Evolutionary conservation across 1,140 invertebrate genomes (phyloP), one percentile per base, ranked within the genome.

Genomic region (Lepidotrigona ventralis): DNA sequence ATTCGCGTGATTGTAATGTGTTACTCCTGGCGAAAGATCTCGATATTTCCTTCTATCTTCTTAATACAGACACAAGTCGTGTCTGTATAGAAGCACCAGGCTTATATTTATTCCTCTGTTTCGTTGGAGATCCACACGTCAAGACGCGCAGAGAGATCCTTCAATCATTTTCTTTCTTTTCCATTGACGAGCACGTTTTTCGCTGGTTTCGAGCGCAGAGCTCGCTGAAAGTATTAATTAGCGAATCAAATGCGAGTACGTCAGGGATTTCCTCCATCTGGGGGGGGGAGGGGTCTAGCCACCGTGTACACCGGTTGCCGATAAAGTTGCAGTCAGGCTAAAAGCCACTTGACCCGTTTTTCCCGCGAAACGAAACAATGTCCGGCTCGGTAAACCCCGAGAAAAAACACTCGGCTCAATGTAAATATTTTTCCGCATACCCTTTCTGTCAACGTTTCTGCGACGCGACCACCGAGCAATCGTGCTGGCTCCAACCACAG

Each of bases 301-400:
- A 23, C 5, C 23, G n/a, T 29, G 33, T 54, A 54, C 2, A 19
- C 29, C 23, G 39, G 64, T 68, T 33, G 12, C 64, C 56, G 46
- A 78, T 71, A 54, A 77, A 83, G n/a, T 19, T n/a, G 14, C 8
- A 58, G 23, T 53, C 63, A 19, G 53, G 33, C 56, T 71, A 54
- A 83, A 83, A 78, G 66, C 74, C 26, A 60, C 39, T 82, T 56
- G 80, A 82, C 64, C 80, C 66, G 26, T 53, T 78, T n/a, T 83
- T 33, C 8, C 12, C n/a, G 17, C 8, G 11, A n/a, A 29, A 51
- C 66, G 51, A 71, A 83, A 83, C 74, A 63, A 81, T 64, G 56
- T 56, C 26, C 39, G 39, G 53, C 54, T 69, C 33, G 54, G 29
- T 39, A 56, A 53, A 70, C 29, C 58, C 53, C 39, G 19, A 23